A percentile compares a stretch with the other conserved stretches of the same genome.
phyloP scores from a whole-genome alignment of 2,113 vertebrate species.

The Calidris pugnax region DNA sequence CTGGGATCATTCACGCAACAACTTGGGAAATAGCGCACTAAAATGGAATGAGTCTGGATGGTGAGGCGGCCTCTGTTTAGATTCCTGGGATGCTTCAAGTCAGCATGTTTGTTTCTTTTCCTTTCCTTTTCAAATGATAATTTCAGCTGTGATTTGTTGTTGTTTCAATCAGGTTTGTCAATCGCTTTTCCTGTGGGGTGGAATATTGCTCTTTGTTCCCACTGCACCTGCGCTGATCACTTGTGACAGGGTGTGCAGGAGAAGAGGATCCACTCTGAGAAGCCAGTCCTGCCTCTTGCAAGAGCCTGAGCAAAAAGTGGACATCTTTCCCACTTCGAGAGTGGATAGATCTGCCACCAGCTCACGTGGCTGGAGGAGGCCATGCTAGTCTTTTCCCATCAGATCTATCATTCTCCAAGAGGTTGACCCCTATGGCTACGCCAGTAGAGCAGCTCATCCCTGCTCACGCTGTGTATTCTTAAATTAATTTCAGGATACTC shows the following conservation, averaged over 20 bases:
- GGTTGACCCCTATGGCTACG: not conserved
- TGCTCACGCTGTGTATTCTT: not conserved
- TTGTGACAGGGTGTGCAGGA: not conserved
- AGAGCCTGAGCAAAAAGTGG: not conserved
- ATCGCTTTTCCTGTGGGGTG: not conserved
- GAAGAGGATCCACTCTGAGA: not conserved
- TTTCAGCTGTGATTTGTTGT: not conserved
- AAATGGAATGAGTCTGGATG: slow-evolving; percentile 18
- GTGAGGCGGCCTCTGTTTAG: not conserved
- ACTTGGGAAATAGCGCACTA: slow-evolving; percentile 11
- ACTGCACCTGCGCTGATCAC: rapidly evolving
- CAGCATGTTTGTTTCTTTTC: not conserved
- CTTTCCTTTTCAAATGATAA: not conserved
- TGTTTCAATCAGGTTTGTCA: not conserved
- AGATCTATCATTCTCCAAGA: not conserved
- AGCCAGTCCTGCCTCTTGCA: not conserved
- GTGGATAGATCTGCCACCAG: not conserved
- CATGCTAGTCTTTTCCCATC: not conserved
- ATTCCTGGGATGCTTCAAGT: slow-evolving; percentile 11
- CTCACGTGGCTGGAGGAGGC: not conserved
- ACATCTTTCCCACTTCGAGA: not conserved
- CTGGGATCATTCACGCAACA: slow-evolving; percentile 41
- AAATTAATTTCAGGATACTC: not conserved
- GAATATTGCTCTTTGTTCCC: not conserved
- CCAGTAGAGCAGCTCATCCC: not conserved